Evolutionary conservation across 2,888 invertebrate species (phyloP).

Genomic region (Caprella mutica): DNA sequence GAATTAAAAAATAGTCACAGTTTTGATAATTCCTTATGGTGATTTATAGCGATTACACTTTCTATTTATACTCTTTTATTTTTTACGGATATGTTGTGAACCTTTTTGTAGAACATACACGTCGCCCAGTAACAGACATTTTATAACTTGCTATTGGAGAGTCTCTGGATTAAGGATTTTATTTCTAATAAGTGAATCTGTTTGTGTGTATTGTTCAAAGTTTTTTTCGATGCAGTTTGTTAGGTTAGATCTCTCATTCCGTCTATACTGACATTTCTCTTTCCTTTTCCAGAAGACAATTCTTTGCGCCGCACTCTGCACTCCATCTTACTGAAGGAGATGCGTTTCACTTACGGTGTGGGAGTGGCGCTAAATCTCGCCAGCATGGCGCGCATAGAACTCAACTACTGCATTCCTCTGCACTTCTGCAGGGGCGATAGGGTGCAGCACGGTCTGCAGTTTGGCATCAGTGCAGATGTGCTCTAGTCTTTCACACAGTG

Average conservation of each 20-base stretch:
- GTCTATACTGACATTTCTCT: not conserved
- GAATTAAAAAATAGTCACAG: too few relatives aligned
- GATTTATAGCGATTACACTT: too few relatives aligned
- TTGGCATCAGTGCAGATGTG: slow-evolving; percentile 72
- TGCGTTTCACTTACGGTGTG: slow-evolving; percentile 61
- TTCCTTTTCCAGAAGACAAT: not conserved
- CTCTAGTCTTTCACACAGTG: slow-evolving; percentile 47
- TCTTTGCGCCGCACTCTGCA: not conserved
- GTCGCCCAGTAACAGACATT: too few relatives aligned
- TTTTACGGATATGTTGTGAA: too few relatives aligned
- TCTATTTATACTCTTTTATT: too few relatives aligned
- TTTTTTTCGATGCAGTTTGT: not conserved
- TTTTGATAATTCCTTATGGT: too few relatives aligned
- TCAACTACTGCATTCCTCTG: slow-evolving; percentile 83
- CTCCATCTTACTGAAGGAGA: slow-evolving; percentile 20
- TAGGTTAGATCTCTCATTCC: slow-evolving; percentile 5
- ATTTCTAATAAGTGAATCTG: too few relatives aligned
- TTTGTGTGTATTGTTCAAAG: too few relatives aligned
- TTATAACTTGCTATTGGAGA: too few relatives aligned
- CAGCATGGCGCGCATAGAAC: slow-evolving; percentile 76
- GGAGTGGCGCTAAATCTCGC: slow-evolving; percentile 75
- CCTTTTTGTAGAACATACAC: too few relatives aligned
- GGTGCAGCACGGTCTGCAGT: slow-evolving; percentile 59
- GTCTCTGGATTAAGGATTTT: too few relatives aligned
- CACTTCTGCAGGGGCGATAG: slow-evolving; percentile 54